Base-by-base conservation (phyloP, 2,113 vertebrate genomes). In the Struthidea cinerea region DNA sequence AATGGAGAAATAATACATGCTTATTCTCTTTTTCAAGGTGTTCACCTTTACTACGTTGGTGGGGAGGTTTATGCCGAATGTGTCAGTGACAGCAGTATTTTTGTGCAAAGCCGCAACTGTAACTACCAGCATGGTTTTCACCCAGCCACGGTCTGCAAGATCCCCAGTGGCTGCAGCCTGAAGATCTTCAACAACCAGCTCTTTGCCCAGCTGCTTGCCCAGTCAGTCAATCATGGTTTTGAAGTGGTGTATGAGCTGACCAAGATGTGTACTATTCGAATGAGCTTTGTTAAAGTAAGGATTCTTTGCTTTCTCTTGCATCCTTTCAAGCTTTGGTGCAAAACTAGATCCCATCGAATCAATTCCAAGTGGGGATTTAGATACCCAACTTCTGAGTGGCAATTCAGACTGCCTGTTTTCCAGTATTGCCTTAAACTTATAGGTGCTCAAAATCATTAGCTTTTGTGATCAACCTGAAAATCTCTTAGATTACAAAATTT, bases 151-250 rank as follows among this genome's bases (percentile, higher is more conserved):
- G 99, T 99, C 77, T 99, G 99, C 91, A 99, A 99, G 98, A 99
- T 99, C 96, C 99, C 99, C 92, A 99, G 99, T 10, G 99, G 99
- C 96, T 99, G 99, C 98, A 99, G 99, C 98, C 98, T 99, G 65
- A 99, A 99, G 98, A 99, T 99, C 97, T 99, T 99, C 97, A 99
- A 99, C 98, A 99, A 99, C 98, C 99, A 99, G 97, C 98, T 99
- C 88, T 99, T 99, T 0, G 99, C 99, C 17, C 99, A 99, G 98
- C 98, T 99, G 77, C 98, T 99, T 5, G 99, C 99, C 7, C 99
- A 99, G 97, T 99, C 99, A 0, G 99, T 99, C 44, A 99, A 99
- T 96, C 99, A 99, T 3, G 99, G 99, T 70, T 99, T 99, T 8
- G 99, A 99, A 96, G 99, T 99, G 20, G 99, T 99, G 16, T 99